Evolutionary conservation across 2,113 vertebrate genomes (phyloP), one percentile per base, ranked within the genome.

Genomic region (Centropus unirufus): DNA sequence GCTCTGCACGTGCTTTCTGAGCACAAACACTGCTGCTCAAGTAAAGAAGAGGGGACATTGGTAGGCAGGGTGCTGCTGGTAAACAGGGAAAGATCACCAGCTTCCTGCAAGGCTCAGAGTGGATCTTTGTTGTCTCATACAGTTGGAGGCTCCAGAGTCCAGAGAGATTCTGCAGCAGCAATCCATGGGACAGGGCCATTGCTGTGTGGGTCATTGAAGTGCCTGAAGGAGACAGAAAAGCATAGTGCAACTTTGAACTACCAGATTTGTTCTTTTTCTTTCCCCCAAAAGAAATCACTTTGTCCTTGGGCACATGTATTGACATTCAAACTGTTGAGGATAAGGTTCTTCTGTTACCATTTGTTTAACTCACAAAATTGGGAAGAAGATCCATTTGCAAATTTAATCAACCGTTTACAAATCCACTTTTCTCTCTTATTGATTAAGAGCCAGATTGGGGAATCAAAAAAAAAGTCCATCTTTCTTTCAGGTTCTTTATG

Each of bases 51-150:
- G 16, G 26, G n/a, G 36, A 83, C 40, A 47, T 72, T 61, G 36
- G 76, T 83, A 92, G 62, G 44, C 82, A 78, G 55, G n/a, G 18
- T 91, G 77, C 86, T 96, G 19, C 42, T 83, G 58, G 82, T 55
- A 69, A 77, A 68, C 57, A 80, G 40, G 49, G 34, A 63, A 63
- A 32, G 34, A 68, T 75, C 54, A 46, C 40, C 42, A 79, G 59
- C n/a, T 46, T 72, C 47, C 51, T 54, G 8, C 63, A 21, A 84
- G 39, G 49, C 26, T 57, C 6, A 11, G 52, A 6, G 26, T 34
- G 42, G 47, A 89, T 11, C 68, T 75, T 92, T 72, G 72, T 29
- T 75, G 58, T 14, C 49, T 40, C n/a, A 49, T 30, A 26, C 4
- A 69, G 61, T 40, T 42, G 11, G 52, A 87, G 9, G 22, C 3